Base-by-base conservation (phyloP, 2,113 vertebrate species). In the Colaptes auratus region DNA sequence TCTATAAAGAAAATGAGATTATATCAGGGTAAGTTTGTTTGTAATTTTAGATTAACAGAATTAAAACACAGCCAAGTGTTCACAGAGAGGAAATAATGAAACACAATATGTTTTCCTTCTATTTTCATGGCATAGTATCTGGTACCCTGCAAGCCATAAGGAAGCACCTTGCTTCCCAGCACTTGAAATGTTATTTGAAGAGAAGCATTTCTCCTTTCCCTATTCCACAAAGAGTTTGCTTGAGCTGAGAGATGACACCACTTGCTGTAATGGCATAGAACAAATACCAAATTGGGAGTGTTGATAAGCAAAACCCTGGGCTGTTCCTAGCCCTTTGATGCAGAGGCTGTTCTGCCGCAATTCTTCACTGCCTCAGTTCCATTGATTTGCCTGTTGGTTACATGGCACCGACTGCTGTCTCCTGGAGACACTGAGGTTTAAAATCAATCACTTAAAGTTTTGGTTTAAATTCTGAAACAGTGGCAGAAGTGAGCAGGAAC, bases 11-110 rank as follows among this genome's bases (percentile, higher is more conserved):
- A 88, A 74, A 92, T 88, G 35, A 91, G 64, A 92, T 96, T 86
- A 19, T 92, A 93, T 74, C 84, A 83, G 42, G 28, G 23, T 56
- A 88, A 89, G 5, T 95, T 92, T 89, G 35, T 91, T 96, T 94
- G 77, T 85, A 93, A 93, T 92, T 91, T 89, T 61, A 89, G 70
- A 93, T 83, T 52, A 87, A 76, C 36, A 81, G 73, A 91, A 93
- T 87, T 88, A 92, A 69, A 80, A 39, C 53, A 72, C 15, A 67
- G 33, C 27, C 13, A 88, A 87, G 56, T 30, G 36, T 59, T 89
- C 67, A 73, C 36, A 42, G 0, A 31, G 28, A 92, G 66, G 58
- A 89, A 91, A 85, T 74, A 80, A 82, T 5, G 19, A 86, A 92
- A 72, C 30, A 14, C 8, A 82, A 4, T 12, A 80, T 0, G 0